Base-by-base conservation (phyloP, 2,113 vertebrate genomes). In the Bagarius yarrelli region DNA sequence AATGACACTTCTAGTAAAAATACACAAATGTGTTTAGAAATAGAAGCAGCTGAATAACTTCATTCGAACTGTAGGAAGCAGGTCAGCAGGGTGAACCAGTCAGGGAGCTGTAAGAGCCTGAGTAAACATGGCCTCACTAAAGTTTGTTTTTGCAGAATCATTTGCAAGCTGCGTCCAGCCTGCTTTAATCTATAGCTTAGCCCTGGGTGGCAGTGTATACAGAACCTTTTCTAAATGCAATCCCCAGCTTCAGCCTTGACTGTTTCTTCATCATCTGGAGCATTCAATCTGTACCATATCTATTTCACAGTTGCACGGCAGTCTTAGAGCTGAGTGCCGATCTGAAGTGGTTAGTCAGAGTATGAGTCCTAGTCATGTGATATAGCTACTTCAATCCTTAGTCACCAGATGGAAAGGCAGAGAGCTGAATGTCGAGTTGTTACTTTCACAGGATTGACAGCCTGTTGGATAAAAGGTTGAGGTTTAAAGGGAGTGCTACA, bases 401-500 rank as follows among this genome's bases (percentile, higher is more conserved):
- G 36, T 67, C 76, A 40, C 18, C 25, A 59, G 40, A 32, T 19
- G 27, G 25, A 52, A 25, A 78, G 27, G 44, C 50, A 55, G 23
- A 78, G 5, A 32, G 4, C 19, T 27, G 3, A 3, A 64, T 53
- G 55, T 21, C 27, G 57, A 55, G 47, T 30, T 30, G 44, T n/a
- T 53, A 23, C 53, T 52, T 61, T 73, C 15, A 63, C 9, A 16
- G 79, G 40, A 76, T 23, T 76, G 60, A 61, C 64, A 64, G n/a
- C 19, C 70, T 76, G 80, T 60, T 76, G 76, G 67, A 83, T 59
- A 60, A 78, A 70, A 79, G 71, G 83, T 83, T 83, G 80, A 85
- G 83, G 83, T 83, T 85, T 83, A 75, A 85, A 76, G 83, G 84
- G 71, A 80, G 50, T 81, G 80, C 66, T 40, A 67, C 78, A 80